Conservation (phyloP, 2,888 invertebrate species). For the Sesia bembeciformis region DNA sequence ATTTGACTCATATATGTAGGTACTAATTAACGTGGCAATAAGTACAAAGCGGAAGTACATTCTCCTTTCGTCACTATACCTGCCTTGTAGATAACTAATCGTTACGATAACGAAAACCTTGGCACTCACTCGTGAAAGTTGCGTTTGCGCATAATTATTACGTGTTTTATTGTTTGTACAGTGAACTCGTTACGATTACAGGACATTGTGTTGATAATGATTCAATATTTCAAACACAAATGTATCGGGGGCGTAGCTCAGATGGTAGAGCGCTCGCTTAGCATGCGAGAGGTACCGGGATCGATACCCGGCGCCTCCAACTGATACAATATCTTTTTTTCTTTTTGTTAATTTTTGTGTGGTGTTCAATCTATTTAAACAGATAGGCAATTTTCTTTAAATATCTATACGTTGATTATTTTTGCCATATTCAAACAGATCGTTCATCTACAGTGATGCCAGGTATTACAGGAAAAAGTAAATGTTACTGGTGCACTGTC, state of each 20-base stretch:
- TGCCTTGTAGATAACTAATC: slow-evolving; percentile 4
- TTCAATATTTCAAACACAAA: not conserved
- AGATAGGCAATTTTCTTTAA: not conserved
- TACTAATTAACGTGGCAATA: no score
- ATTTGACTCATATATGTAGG: no score
- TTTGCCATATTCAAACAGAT: not conserved
- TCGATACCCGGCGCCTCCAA: slow-evolving; percentile 74
- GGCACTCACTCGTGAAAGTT: slow-evolving; percentile 12
- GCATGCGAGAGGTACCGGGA: slow-evolving; percentile 74
- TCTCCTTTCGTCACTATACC: not conserved
- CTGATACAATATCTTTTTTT: slow-evolving; percentile 5
- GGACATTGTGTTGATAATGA: not conserved
- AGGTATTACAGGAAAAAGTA: no score
- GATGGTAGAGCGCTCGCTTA: slow-evolving; percentile 75
- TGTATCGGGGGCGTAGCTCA: slow-evolving; percentile 66
- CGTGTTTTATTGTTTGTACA: not conserved
- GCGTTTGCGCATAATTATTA: slow-evolving; percentile 6
- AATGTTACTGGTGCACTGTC: no score
- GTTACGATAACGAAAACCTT: slow-evolving; percentile 13
- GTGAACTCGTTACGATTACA: not conserved
- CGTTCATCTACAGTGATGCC: not conserved
- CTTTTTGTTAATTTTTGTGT: not conserved
- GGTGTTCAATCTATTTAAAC: not conserved
- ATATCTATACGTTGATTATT: not conserved
- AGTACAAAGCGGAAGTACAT: not conserved